Evolutionary conservation across 2,113 vertebrate genomes (phyloP).

Genomic region (Vanacampus margaritifer): DNA sequence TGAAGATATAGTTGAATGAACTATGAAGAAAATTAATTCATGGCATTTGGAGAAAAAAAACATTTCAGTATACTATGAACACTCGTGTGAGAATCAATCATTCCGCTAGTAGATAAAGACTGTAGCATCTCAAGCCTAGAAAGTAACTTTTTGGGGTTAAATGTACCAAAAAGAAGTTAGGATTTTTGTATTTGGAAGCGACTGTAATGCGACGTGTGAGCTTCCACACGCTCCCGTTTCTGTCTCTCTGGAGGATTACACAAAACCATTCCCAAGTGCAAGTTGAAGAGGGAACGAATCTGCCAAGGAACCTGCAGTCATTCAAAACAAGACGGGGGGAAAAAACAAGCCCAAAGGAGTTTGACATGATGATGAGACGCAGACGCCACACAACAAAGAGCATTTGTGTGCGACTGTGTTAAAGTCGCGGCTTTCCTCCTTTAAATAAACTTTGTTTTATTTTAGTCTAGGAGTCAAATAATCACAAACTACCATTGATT

Average conservation of each 20-base stretch:
- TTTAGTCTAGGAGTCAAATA: not conserved
- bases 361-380: not conserved
- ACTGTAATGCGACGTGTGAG: conserved; percentile 1
- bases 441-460: not conserved
- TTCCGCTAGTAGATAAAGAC: not conserved
- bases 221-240: not conserved
- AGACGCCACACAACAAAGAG: not conserved
- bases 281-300: not conserved
- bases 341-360: not conserved
- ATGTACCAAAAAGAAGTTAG: not conserved
- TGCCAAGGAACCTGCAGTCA: conserved; percentile 6
- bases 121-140: not conserved
- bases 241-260: conserved; percentile 4
- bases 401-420: not conserved
- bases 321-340: not conserved
- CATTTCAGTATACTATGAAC: not conserved
- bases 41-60: not conserved
- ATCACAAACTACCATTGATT: not conserved
- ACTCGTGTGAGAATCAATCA: not conserved
- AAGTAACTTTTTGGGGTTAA: not conserved
- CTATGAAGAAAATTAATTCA: not conserved
- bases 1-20: not conserved
- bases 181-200: conserved; percentile 1
- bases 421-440: not conserved
- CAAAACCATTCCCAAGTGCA: conserved; percentile 4